Conservation (phyloP, 2,888 invertebrate genomes). For the Ophioninae sp. region DNA sequence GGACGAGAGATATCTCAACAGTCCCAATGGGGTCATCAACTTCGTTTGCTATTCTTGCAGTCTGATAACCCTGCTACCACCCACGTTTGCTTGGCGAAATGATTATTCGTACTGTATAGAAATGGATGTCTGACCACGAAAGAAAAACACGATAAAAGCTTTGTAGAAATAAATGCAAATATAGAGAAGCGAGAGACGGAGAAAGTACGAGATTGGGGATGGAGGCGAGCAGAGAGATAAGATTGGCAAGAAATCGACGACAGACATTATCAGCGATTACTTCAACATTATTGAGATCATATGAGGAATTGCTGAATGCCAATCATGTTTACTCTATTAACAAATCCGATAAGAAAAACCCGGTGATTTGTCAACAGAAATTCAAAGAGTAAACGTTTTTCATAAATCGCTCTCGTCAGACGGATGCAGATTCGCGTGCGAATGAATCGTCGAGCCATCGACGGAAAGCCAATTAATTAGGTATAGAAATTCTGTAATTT, state of each 20-base stretch:
- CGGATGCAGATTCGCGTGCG: background rate
- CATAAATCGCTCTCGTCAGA: slow-evolving; percentile 3
- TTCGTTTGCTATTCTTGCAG: slow-evolving; percentile 20
- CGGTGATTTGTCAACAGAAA: slow-evolving; percentile 30
- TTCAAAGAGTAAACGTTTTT: background rate
- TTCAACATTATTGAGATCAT: slow-evolving; percentile 16
- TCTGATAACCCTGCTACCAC: slow-evolving; percentile 27
- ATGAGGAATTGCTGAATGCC: slow-evolving; percentile 16
- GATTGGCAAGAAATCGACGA: slow-evolving; percentile 24
- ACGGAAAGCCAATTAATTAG: background rate
- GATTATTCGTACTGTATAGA: slow-evolving; percentile 21
- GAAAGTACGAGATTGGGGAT: background rate
- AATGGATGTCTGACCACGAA: slow-evolving; percentile 16
- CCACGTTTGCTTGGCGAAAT: slow-evolving; percentile 9
- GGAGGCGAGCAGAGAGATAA: background rate
- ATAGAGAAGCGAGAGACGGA: slow-evolving; percentile 4
- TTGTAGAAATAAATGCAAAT: slow-evolving; percentile 28
- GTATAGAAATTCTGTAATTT: background rate
- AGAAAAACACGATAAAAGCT: background rate
- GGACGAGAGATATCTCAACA: slow-evolving; percentile 16
- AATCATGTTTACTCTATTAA: slow-evolving; percentile 18
- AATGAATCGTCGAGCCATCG: background rate
- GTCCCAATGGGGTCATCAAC: slow-evolving; percentile 45
- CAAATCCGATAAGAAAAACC: slow-evolving; percentile 6
- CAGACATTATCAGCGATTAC: slow-evolving; percentile 32